Evolutionary conservation across 1,140 invertebrate species (phyloP).

Genomic region (Galendromus occidentalis): DNA sequence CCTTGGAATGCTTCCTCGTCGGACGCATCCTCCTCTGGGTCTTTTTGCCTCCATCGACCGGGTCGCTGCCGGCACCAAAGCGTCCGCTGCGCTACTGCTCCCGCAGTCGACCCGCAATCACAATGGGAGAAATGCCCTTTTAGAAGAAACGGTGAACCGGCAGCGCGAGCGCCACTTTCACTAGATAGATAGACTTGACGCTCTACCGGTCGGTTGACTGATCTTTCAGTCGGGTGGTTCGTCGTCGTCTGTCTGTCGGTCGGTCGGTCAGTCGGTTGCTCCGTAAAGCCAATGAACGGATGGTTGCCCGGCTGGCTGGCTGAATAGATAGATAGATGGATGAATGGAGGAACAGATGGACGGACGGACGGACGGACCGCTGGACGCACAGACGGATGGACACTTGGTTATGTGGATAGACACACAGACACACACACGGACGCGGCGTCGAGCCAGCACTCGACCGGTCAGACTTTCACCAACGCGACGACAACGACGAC

Average conservation of each 20-base stretch:
- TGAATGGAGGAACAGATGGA: neutral
- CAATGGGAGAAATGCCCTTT: no score
- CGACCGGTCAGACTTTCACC: neutral
- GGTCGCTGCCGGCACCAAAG: no score
- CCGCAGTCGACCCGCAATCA: no score
- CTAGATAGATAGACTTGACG: no score
- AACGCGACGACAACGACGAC: neutral
- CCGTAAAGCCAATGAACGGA: neutral
- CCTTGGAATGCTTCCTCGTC: no score
- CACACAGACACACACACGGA: neutral
- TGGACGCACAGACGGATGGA: neutral
- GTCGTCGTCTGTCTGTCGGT: neutral
- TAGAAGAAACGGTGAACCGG: no score
- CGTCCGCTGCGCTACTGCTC: no score
- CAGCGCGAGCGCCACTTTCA: no score
- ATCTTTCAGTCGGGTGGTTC: neutral
- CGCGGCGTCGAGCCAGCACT: neutral
- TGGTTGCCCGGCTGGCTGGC: neutral
- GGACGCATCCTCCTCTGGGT: no score
- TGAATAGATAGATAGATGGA: neutral
- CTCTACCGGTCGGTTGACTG: no score
- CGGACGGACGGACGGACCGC: neutral
- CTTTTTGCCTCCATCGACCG: no score
- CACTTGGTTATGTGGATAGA: no score
- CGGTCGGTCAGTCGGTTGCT: neutral